Evolutionary conservation across 2,797 vertebrate genomes (phyloP).

Genomic region (Taenioides sp.): DNA sequence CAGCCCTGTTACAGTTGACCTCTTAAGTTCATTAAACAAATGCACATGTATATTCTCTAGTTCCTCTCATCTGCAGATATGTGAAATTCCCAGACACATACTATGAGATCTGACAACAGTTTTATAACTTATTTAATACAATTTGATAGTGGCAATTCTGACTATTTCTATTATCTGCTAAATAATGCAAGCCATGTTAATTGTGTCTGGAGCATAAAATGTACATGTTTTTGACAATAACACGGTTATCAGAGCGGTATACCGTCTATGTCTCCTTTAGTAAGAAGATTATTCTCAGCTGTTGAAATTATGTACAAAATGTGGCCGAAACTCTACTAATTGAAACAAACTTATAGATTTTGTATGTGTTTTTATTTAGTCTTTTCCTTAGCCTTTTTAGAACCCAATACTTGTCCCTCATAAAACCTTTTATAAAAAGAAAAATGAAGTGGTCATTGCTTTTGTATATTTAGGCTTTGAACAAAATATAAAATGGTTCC

Average conservation of each 20-base stretch:
- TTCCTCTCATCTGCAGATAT: constrained; percentile 4
- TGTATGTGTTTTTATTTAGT: constrained; percentile 30
- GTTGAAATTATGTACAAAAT: constrained; percentile 66
- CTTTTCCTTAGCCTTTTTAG: constrained; percentile 21
- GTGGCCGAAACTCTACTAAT: constrained; percentile 27
- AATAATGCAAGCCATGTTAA: constrained; percentile 4
- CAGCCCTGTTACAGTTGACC: constrained; percentile 24
- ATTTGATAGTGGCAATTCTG: constrained; percentile 34
- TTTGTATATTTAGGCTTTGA: constrained; percentile 13
- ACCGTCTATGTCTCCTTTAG: background rate
- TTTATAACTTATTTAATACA: constrained; percentile 70
- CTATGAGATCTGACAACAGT: constrained; percentile 12
- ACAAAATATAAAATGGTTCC: background rate
- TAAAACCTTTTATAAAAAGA: constrained; percentile 38
- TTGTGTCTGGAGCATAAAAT: constrained; percentile 19
- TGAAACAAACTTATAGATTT: constrained; percentile 17
- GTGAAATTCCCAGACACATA: background rate
- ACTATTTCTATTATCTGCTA: constrained; percentile 38
- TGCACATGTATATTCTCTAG: constrained; percentile 3
- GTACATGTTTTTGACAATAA: constrained; percentile 25
- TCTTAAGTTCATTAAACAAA: constrained; percentile 27
- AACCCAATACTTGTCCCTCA: constrained; percentile 15
- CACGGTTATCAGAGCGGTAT: constrained; percentile 5
- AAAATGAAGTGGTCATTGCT: too few relatives aligned
- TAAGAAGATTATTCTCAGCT: constrained; percentile 12